Conservation (phyloP, 2,888 invertebrate genomes). For the Napeogenes sylphis region DNA sequence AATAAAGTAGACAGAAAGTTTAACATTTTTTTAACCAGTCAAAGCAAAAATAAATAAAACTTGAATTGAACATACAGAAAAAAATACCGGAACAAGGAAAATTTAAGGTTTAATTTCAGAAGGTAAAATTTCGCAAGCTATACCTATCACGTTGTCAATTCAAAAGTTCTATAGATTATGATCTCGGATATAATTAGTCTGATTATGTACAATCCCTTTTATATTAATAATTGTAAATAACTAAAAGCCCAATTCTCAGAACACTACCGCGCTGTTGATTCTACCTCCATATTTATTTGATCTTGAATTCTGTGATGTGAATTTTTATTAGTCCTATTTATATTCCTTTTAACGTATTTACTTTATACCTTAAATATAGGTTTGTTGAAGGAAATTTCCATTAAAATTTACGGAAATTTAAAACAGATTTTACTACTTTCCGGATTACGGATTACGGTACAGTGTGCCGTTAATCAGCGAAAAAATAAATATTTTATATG, state of each 20-base stretch:
- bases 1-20: too few species aligned
- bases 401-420: too few species aligned
- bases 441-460: too few species aligned
- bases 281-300: background rate
- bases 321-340: background rate
- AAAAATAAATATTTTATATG: too few species aligned
- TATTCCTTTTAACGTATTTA: background rate
- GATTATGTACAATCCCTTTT: conserved; percentile 33
- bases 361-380: too few species aligned
- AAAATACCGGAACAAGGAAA: background rate
- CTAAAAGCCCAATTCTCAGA: background rate
- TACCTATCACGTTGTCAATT: conserved; percentile 59
- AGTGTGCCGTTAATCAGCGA: too few species aligned
- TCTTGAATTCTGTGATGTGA: background rate
- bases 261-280: background rate
- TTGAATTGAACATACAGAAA: background rate
- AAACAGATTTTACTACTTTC: too few species aligned
- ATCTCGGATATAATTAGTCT: conserved; percentile 49
- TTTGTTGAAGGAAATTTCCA: too few species aligned
- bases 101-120: background rate
- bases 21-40: background rate
- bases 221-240: conserved; percentile 19
- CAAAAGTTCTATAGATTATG: conserved; percentile 51
- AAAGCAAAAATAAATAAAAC: background rate
- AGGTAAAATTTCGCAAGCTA: conserved; percentile 37